A percentile compares a stretch with the other conserved stretches of the same genome.
Conservation (phyloP, 2,888 invertebrate species). For the Steromphala cineraria region DNA sequence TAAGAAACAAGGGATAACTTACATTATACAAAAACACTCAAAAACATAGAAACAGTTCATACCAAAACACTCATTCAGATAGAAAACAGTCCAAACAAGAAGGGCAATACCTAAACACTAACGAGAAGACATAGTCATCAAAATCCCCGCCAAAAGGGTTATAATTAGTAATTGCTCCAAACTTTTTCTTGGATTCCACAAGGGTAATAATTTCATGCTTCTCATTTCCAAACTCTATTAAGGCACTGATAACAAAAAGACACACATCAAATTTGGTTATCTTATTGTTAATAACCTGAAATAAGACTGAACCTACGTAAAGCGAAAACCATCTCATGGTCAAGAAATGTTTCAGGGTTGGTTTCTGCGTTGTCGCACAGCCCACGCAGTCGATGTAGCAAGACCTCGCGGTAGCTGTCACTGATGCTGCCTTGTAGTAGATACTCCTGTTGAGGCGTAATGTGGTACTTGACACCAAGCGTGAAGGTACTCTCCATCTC, state of each 20-base stretch:
- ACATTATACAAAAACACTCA: no score
- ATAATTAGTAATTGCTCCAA: no score
- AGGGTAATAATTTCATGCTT: no score
- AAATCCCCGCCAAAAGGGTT: no score
- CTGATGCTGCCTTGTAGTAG: conserved; percentile 93
- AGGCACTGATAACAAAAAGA: not conserved
- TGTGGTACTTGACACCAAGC: conserved; percentile 25
- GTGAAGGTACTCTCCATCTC: conserved; percentile 24
- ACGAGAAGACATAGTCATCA: no score
- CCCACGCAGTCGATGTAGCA: conserved; percentile 91
- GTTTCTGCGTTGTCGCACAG: conserved; percentile 87
- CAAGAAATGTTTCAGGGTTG: conserved; percentile 92
- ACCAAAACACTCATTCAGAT: no score
- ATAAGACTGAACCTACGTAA: conserved; percentile 67
- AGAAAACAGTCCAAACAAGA: no score
- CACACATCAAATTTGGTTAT: no score
- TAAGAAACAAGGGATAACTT: no score
- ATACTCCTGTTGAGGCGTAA: conserved; percentile 92
- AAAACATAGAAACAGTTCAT: no score
- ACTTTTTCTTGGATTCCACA: no score
- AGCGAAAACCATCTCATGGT: conserved; percentile 87
- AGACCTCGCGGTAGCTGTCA: conserved; percentile 91
- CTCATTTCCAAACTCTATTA: not conserved
- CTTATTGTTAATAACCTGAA: not conserved
- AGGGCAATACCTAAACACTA: no score